phyloP scores from a whole-genome alignment of 1,140 invertebrate species.

The Sitophilus oryzae region DNA sequence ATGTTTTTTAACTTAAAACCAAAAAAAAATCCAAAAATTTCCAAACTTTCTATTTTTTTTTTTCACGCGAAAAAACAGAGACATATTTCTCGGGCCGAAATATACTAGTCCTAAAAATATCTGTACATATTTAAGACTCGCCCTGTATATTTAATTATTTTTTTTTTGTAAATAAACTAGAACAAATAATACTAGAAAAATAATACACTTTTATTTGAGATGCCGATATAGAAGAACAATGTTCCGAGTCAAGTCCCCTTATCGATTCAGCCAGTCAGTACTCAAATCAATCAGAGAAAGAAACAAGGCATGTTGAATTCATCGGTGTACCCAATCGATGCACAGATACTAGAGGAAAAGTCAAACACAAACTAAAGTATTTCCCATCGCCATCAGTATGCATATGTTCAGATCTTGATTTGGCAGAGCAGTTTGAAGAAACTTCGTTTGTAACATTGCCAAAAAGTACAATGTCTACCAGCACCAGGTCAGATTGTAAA shows the following conservation, averaged over 20 bases:
- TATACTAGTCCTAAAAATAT: too few relatives aligned
- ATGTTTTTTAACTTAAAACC: too few relatives aligned
- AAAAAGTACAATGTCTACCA: slow-evolving; percentile 19
- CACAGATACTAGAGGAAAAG: slow-evolving; percentile 3
- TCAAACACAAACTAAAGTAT: slow-evolving; percentile 3
- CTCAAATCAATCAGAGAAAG: background rate
- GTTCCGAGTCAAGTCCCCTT: background rate
- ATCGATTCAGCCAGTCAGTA: background rate
- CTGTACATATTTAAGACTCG: too few relatives aligned
- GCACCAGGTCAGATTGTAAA: slow-evolving; percentile 14
- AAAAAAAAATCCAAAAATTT: too few relatives aligned
- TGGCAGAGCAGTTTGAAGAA: slow-evolving; percentile 6
- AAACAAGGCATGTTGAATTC: slow-evolving; percentile 21
- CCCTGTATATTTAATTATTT: too few relatives aligned
- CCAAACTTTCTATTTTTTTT: too few relatives aligned
- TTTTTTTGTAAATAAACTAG: too few relatives aligned
- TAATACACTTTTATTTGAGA: too few relatives aligned
- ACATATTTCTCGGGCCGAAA: too few relatives aligned
- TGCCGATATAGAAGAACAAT: too few relatives aligned
- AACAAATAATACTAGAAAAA: too few relatives aligned
- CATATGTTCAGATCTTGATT: slow-evolving; percentile 8
- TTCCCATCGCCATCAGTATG: background rate
- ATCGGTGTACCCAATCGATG: slow-evolving; percentile 9
- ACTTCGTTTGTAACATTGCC: slow-evolving; percentile 5
- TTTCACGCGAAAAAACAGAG: too few relatives aligned